phyloP scores from a whole-genome alignment of 2,113 vertebrate genomes.

The Struthio camelus region DNA sequence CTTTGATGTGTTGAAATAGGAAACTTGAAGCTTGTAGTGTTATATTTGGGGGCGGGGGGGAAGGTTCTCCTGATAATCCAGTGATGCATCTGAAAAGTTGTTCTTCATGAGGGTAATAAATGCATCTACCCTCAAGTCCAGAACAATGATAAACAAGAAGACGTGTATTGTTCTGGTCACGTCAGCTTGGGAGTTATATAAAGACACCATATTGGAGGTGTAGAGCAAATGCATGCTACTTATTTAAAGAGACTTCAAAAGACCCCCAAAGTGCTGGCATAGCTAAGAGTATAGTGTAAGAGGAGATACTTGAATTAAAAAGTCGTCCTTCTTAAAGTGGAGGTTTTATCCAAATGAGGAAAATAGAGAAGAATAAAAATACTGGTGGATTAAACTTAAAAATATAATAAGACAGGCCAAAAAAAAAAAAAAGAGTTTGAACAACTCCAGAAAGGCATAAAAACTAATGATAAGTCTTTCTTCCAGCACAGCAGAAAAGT shows the following conservation, averaged over 20 bases:
- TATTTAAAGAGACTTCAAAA: neutral
- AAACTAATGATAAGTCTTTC: neutral
- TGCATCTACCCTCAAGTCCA: neutral
- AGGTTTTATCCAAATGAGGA: neutral
- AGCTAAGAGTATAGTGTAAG: neutral
- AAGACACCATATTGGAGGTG: neutral
- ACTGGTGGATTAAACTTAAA: neutral
- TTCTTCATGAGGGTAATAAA: neutral
- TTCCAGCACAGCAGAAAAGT: neutral
- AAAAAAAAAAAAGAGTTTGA: neutral
- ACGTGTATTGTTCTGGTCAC: neutral
- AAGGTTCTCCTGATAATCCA: neutral
- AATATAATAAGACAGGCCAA: neutral
- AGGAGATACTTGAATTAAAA: neutral
- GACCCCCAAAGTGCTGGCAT: neutral
- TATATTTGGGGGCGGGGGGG: rapidly evolving
- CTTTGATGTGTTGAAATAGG: neutral
- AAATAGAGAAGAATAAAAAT: neutral
- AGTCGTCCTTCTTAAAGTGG: neutral
- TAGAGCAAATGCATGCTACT: neutral
- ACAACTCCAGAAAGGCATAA: neutral
- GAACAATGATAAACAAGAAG: neutral
- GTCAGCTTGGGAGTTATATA: neutral
- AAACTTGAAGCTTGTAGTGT: neutral
- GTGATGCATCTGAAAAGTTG: neutral